phyloP scores from a whole-genome alignment of 2,797 vertebrate genomes.

The Pampus argenteus region DNA sequence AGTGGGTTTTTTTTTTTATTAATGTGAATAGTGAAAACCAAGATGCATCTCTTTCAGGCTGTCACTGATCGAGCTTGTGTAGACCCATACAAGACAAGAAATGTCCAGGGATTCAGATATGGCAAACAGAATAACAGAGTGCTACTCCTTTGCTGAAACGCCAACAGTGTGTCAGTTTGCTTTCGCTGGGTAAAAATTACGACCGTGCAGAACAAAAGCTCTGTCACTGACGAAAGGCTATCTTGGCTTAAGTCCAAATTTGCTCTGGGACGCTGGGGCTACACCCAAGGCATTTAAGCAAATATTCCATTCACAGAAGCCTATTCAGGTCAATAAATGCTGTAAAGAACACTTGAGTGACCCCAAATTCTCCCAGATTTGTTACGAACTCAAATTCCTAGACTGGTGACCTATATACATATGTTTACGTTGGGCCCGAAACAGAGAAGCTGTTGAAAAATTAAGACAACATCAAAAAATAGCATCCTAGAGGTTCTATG shows the following conservation, averaged over 20 bases:
- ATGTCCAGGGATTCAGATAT: background rate
- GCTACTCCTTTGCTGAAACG: slow-evolving; percentile 14
- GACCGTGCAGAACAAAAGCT: slow-evolving; percentile 54
- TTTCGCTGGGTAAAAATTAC: slow-evolving; percentile 37
- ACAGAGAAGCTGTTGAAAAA: slow-evolving; percentile 50
- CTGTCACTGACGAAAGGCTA: slow-evolving; percentile 38
- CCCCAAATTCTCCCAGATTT: slow-evolving; percentile 60
- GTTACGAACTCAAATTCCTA: slow-evolving; percentile 65
- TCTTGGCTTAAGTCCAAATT: slow-evolving; percentile 59
- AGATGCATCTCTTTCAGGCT: background rate
- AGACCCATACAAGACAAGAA: slow-evolving; percentile 5
- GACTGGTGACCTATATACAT: slow-evolving; percentile 65
- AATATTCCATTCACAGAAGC: slow-evolving; percentile 75
- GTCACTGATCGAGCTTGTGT: background rate
- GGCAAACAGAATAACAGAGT: slow-evolving; percentile 20
- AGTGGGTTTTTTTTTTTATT: background rate
- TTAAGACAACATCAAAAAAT: slow-evolving; percentile 42
- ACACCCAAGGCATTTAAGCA: slow-evolving; percentile 63
- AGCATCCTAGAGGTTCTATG: slow-evolving; percentile 28
- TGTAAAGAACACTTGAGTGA: slow-evolving; percentile 51
- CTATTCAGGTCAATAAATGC: slow-evolving; percentile 65
- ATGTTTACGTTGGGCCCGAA: slow-evolving; percentile 54
- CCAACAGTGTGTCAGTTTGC: slow-evolving; percentile 17
- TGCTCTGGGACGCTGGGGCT: slow-evolving; percentile 50
- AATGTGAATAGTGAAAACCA: background rate